Evolutionary conservation across 2,113 vertebrate genomes (phyloP).

Genomic region (Pachycephala philippinensis): DNA sequence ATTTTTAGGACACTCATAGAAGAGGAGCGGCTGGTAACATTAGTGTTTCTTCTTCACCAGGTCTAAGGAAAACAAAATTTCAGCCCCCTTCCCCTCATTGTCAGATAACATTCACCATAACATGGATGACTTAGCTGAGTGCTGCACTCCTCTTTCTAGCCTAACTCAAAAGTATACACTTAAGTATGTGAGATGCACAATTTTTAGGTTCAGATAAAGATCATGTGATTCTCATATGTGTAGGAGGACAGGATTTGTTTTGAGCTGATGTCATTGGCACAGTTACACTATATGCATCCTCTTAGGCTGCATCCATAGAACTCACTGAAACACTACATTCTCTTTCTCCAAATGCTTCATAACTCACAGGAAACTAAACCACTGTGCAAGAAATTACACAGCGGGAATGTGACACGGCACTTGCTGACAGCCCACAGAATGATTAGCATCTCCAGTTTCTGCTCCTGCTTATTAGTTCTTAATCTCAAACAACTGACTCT

Average conservation of each 20-base stretch:
- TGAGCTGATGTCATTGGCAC: no score
- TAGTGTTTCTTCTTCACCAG: neutral
- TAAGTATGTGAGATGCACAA: neutral
- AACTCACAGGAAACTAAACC: neutral
- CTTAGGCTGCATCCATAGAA: neutral
- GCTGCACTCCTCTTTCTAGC: neutral
- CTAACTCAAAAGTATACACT: fast-evolving
- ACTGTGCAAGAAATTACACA: neutral
- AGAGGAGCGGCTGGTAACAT: neutral
- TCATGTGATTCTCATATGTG: fast-evolving
- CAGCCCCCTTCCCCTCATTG: neutral
- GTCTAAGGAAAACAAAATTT: neutral
- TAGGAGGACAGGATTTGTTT: neutral
- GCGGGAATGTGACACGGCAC: neutral
- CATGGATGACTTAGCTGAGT: neutral
- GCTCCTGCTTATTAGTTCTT: neutral
- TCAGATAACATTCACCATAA: neutral
- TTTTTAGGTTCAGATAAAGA: neutral
- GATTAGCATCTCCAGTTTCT: neutral
- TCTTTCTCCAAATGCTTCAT: neutral
- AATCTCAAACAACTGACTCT: neutral
- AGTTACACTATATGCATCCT: fast-evolving
- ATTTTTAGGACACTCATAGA: neutral
- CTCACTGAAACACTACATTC: neutral
- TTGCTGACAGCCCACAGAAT: neutral